Base-by-base conservation (phyloP, 2,113 vertebrate species). In the Scalopus aquaticus region DNA sequence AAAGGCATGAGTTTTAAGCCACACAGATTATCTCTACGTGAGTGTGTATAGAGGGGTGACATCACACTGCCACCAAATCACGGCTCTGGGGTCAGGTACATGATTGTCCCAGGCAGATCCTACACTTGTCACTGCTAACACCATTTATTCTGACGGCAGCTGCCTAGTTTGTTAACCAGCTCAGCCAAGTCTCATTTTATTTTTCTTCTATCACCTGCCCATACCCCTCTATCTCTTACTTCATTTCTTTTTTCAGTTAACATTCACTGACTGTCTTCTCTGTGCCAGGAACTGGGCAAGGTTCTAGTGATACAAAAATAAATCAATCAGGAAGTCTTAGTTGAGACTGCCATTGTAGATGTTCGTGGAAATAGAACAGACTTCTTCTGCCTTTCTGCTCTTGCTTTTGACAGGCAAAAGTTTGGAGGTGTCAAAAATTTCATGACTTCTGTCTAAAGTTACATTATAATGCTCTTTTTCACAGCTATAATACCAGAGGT, bases 381-480 rank as follows among this genome's bases (percentile, higher is more conserved):
- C 76, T 69, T 69, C 54, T n/a, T n/a, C 44, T 77, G 3, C 15
- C 69, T 84, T 85, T 78, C 49, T 90, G 24, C 26, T 62, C 72
- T 82, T 58, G 9, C 35, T 65, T 67, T 79, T 42, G 26, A 70
- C 28, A 42, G 42, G 35, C 4, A 46, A 49, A 95, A 93, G 22
- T 30, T 64, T 74, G 28, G 56, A 76, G 35, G 19, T 62, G 1
- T 82, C 35, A 39, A 54, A 44, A 20, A 67, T 76, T 60, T 60
- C 69, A 72, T 26, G 51, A 46, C 37, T 70, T 91, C 90, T 46
- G 56, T 79, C 28, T 78, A 13, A 91, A 86, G 32, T 94, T 46
- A 35, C 58, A n/a, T 46, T 56, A 56, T 86, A 3, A 11, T 73
- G 44, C 39, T 44, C 28, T 76, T 9, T 42, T 79, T 54, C 2